phyloP scores from a whole-genome alignment of 2,888 invertebrate genomes.

The Torymus tubicola region DNA sequence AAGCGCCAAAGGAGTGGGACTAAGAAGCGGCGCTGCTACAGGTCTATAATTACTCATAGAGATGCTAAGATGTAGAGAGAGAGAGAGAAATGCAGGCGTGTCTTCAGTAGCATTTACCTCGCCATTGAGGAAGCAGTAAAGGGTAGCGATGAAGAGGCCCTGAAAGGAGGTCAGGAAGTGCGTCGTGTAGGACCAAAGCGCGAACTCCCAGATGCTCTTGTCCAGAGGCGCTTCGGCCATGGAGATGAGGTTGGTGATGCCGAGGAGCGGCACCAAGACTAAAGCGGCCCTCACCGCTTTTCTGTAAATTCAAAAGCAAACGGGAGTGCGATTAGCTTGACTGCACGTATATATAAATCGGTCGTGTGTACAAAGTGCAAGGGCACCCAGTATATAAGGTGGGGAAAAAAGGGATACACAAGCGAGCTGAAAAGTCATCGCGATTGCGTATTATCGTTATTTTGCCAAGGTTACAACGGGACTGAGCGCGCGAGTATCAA shows the following conservation, averaged over 20 bases:
- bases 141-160: conserved; percentile 87
- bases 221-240: conserved; percentile 84
- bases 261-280: conserved; percentile 87
- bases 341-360: neutral
- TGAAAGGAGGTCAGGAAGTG: conserved; percentile 91
- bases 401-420: too few species aligned
- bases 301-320: conserved; percentile 76
- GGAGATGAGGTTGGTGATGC: conserved; percentile 87
- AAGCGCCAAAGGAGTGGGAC: too few species aligned
- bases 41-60: too few species aligned
- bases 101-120: conserved; percentile 80
- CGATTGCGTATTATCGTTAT: too few species aligned
- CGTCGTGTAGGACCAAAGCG: conserved; percentile 87
- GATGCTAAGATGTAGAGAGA: too few species aligned
- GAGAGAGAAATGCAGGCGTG: too few species aligned
- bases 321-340: neutral
- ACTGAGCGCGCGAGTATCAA: too few species aligned
- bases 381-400: too few species aligned
- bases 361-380: neutral
- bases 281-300: conserved; percentile 89
- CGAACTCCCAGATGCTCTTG: conserved; percentile 84
- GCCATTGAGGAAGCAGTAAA: conserved; percentile 90
- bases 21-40: too few species aligned
- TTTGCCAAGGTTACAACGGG: too few species aligned
- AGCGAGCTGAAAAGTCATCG: too few species aligned